Evolutionary conservation across 2,113 vertebrate species (phyloP), one percentile per base, ranked within the genome.

Genomic region (Ceyx cyanopectus): DNA sequence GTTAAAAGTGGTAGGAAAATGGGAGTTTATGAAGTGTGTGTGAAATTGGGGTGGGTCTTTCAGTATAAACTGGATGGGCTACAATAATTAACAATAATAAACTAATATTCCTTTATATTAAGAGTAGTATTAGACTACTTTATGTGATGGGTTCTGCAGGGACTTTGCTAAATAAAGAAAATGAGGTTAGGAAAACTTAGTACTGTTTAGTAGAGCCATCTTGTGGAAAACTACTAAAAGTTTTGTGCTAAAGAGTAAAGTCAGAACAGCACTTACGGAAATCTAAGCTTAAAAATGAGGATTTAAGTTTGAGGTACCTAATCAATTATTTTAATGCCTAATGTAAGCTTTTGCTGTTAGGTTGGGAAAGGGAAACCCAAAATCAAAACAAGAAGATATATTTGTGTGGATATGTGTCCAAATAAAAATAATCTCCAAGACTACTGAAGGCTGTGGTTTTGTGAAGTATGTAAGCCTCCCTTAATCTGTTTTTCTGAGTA

Each of bases 191-290:
- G 26, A 66, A 48, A 79, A 40, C 16, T 46, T 46, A 57, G 7
- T 34, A 14, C 56, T 87, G 78, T 76, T 94, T 79, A 82, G 85
- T 63, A 95, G 96, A 96, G 96, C 96, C 95, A 96, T 95, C 95
- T 96, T 94, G 95, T 96, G 95, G 94, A 91, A 95, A 80, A 77
- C 61, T 57, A 51, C 16, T 70, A 68, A 32, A 69, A 7, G 67
- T 85, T 60, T 89, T 46, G 19, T 91, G 21, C 48, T 68, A 22
- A 81, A 67, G 13, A 68, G 19, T 60, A 45, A 43, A 79, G 18
- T 16, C 26, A 57, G n/a, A 32, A 60, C 16, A 73, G 46, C 37
- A 41, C 80, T 87, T 76, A 57, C 18, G 16, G 37, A 43, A 72
- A 30, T 34, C 15, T 51, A 73, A 63, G n/a, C 13, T 83, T 74